Evolutionary conservation across 2,797 vertebrate genomes (phyloP).

Genomic region (Lophotriccus pileatus): DNA sequence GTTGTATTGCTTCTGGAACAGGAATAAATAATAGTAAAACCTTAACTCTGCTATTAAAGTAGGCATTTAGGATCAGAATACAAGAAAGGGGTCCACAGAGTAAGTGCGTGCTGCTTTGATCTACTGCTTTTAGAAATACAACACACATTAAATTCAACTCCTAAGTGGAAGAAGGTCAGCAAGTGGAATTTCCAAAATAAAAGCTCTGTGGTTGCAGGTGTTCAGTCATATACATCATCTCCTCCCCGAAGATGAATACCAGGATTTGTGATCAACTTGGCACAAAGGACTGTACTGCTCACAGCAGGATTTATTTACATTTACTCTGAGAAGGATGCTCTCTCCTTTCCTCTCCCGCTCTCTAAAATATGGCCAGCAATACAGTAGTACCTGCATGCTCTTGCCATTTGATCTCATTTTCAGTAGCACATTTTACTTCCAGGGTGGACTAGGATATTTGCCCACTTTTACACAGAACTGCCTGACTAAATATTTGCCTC

Average conservation of each 20-base stretch:
- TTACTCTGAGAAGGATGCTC: slow-evolving; percentile 72
- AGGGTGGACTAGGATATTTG: not conserved
- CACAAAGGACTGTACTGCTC: slow-evolving; percentile 84
- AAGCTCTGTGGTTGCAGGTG: slow-evolving; percentile 78
- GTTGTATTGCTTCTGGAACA: not conserved
- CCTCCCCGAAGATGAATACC: slow-evolving; percentile 78
- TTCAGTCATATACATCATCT: slow-evolving; percentile 82
- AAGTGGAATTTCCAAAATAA: slow-evolving; percentile 63
- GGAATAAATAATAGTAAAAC: slow-evolving; percentile 33
- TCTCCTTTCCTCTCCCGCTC: not conserved
- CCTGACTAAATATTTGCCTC: not conserved
- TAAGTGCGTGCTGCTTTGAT: slow-evolving; percentile 29
- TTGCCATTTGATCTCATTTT: not conserved
- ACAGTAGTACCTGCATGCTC: not conserved
- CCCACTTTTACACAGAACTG: not conserved
- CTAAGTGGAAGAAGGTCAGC: slow-evolving; percentile 47
- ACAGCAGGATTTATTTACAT: slow-evolving; percentile 84
- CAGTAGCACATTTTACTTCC: not conserved
- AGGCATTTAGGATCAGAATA: not conserved
- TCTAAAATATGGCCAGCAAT: slow-evolving; percentile 2
- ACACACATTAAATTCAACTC: slow-evolving; percentile 30
- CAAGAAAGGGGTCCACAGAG: not conserved
- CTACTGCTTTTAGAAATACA: slow-evolving; percentile 35
- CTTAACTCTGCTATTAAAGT: slow-evolving; percentile 10
- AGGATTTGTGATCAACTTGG: slow-evolving; percentile 88